Evolutionary conservation across 2,888 invertebrate genomes (phyloP), one percentile per base, ranked within the genome.

Genomic region (Formica aserva): DNA sequence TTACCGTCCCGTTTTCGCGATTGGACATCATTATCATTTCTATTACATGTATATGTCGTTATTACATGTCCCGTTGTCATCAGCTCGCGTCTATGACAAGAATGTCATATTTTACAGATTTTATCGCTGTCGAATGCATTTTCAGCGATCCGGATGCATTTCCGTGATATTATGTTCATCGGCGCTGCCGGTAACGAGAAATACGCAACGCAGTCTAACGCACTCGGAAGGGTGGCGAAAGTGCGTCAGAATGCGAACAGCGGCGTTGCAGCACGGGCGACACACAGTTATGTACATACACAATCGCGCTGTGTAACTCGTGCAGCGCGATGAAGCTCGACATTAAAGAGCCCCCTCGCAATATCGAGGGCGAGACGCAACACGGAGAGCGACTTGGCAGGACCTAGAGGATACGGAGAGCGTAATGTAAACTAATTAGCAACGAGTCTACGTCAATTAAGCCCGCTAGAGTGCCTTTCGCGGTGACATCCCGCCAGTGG

Each of bases 401-500:
- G 86, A 87, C 89, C 88, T 88, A 52, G 91, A 93, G 92, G 92
- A 92, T 90, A 92, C 91, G 87, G 92, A 92, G 93, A 93, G 93
- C 93, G 93, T 94, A 94, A 94, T 94, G 94, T 94, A 94, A 94
- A 94, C 94, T 94, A 94, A 94, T 94, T 94, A 94, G 93, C 92
- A 94, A 90, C 90, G 93, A 93, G 94, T 94, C 94, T 93, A 91
- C 91, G 91, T 93, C 93, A 94, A 94, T 94, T 94, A 94, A 94
- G 94, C 92, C 91, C 91, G 92, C 90, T 89, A 88, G 91, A 94
- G 94, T 94, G 93, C 93, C 87, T 80, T 35, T 93, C 91, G 90
- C 93, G 91, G 93, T 93, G 94, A 94, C 93, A 92, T 93, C 91
- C 88, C 88, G 87, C 91, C 86, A 85, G 89, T 86, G 85, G 81